Evolutionary conservation across 2,797 vertebrate species (phyloP), one percentile per base, ranked within the genome.

Genomic region (Phataginus tricuspis): DNA sequence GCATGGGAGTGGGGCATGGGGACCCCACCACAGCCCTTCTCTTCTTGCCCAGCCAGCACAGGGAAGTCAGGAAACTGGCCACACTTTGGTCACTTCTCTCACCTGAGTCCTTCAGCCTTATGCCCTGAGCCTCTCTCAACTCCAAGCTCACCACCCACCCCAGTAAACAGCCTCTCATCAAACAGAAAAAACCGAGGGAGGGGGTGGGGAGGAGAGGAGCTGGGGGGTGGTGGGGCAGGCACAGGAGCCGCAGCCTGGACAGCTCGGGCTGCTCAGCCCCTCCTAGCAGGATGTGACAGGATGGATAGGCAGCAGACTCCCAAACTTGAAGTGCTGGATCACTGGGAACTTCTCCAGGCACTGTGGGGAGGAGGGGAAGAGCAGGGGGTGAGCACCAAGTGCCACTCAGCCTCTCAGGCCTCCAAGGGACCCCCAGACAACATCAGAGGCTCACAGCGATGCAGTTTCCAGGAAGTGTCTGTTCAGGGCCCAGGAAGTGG

Each of bases 281-380:
- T 91, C 96, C 99, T 99, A 99, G 96, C 99, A 99, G 13, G 99
- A 99, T 1, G 98, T 99, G 88, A 98, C 98, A 0, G 99, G 99
- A 94, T 99, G 99, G 98, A 99, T 99, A 98, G 99, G 99, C 97
- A 99, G 99, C 98, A 99, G 98, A 98, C 99, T 99, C 96, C 99
- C 99, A 0, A 99, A 99, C 98, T 99, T 99, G 98, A 99, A 99
- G 98, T 99, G 99, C 98, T 99, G 99, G 98, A 99, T 99, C 97
- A 99, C 99, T 0, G 99, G 99, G 97, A 99, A 99, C 99, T 99
- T 99, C 98, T 99, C 99, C 99, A 99, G 98, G 98, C 99, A 99
- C 99, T 99, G 98, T 5, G 90, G n/a, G 72, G 64, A 39, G 27
- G 61, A 5, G 11, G 27, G 27, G 64, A 0, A 66, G 68, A 61